Percentiles rank a stretch among this genome's conserved stretches.
Conservation (phyloP, 1,140 invertebrate genomes). For the Papilio dardanus region DNA sequence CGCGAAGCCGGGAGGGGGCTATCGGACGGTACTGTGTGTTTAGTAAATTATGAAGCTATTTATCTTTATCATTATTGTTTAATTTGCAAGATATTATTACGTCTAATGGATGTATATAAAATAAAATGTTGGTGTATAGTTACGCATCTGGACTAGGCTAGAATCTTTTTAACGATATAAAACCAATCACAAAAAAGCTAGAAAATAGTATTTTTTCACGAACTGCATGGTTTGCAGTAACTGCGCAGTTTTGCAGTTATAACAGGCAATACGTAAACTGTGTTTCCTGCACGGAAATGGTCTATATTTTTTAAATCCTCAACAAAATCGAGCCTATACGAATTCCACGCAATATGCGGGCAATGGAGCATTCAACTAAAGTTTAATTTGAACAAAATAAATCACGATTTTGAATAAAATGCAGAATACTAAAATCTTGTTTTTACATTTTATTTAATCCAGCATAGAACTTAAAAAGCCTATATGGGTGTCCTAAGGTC, state of each 20-base stretch:
- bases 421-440: not conserved
- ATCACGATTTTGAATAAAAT: too few relatives aligned
- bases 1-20: not conserved
- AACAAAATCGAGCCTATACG: not conserved
- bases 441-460: not conserved
- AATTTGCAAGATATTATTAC: too few relatives aligned
- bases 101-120: not conserved
- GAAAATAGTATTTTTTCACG: not conserved
- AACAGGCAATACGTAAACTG: conserved; percentile 19
- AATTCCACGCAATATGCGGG: not conserved
- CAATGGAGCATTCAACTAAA: not conserved
- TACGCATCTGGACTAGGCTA: not conserved
- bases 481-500: too few relatives aligned
- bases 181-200: not conserved
- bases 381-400: not conserved
- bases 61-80: not conserved
- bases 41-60: not conserved
- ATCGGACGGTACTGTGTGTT: not conserved
- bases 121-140: not conserved
- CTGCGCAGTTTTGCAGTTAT: conserved; percentile 24
- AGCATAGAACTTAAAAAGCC: too few relatives aligned
- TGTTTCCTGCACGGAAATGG: conserved; percentile 5
- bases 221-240: not conserved
- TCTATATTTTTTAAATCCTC: conserved; percentile 20
- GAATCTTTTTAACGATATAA: not conserved